Conservation (phyloP, 2,113 vertebrate species). For the Balaenoptera acutorostrata region DNA sequence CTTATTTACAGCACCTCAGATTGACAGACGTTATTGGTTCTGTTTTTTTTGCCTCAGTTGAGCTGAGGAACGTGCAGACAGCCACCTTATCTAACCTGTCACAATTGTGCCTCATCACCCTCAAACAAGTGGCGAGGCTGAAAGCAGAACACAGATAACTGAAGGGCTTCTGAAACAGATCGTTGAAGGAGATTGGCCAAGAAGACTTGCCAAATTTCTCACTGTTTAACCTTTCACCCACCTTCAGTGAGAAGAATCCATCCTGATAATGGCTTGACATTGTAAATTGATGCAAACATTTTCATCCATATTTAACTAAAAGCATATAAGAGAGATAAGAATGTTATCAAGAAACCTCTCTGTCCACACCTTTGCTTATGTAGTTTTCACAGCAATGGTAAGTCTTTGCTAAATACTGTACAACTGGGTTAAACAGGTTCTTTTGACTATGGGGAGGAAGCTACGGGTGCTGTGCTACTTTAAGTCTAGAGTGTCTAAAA, state of each 20-base stretch:
- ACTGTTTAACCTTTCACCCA: conserved; percentile 13
- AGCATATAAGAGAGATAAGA: background rate
- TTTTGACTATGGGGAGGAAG: background rate
- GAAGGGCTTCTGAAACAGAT: conserved; percentile 5
- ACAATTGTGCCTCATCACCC: background rate
- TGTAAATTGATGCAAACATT: background rate
- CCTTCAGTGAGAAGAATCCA: background rate
- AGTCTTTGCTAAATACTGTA: background rate
- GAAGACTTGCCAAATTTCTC: conserved; percentile 42
- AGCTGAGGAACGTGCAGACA: background rate
- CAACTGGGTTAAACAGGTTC: background rate
- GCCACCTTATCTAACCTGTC: conserved; percentile 49
- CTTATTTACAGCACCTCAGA: conserved; percentile 5
- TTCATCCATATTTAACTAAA: background rate
- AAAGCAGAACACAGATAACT: conserved; percentile 6
- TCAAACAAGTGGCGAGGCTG: conserved; percentile 4
- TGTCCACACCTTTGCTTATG: background rate
- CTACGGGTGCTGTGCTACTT: background rate
- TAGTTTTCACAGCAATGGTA: background rate
- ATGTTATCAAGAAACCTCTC: background rate
- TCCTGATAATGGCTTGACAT: background rate
- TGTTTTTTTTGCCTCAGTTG: background rate
- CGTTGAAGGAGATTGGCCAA: background rate
- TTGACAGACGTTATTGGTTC: conserved; percentile 10
- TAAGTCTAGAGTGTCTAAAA: background rate